These are phyloP conservation scores for Blastobasis adustella DNA, from an alignment of 2,888 invertebrate genomes.

Conservation along the genomic window DNA sequence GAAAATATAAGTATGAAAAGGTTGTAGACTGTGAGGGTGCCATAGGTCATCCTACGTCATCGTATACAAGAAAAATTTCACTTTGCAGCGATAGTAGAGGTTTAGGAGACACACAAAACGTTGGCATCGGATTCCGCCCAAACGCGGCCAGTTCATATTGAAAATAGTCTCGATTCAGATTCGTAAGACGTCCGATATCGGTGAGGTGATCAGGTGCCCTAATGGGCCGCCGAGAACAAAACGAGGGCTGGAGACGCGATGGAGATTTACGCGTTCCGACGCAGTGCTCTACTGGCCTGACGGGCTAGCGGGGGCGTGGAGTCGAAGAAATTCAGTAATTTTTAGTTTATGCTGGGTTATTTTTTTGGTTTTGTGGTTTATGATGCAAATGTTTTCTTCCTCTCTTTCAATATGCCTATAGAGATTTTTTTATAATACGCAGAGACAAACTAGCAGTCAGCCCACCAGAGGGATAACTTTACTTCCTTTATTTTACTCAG, in stretches of 20 bases:
- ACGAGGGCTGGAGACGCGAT: constrained; percentile 64
- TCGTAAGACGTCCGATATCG: constrained; percentile 7
- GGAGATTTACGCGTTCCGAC: constrained; percentile 61
- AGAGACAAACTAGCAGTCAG: no score
- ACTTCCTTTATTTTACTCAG: no score
- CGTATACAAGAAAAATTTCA: no score
- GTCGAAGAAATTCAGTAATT: constrained; percentile 9
- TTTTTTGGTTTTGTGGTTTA: no score
- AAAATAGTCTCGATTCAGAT: neutral
- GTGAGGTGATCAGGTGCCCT: constrained; percentile 17
- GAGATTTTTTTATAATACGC: no score
- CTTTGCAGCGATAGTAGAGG: no score
- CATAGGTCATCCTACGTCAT: no score
- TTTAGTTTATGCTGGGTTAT: no score
- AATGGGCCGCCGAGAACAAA: constrained; percentile 36
- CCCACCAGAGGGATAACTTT: no score
- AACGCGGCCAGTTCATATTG: neutral
- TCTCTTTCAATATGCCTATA: no score
- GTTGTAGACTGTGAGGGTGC: neutral
- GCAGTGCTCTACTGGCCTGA: constrained; percentile 64
- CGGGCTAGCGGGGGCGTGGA: constrained; percentile 25
- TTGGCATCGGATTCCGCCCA: neutral
- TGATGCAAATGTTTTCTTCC: no score
- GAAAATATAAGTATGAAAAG: no score
- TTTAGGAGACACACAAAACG: neutral